These are phyloP conservation scores for Autographa pulchrina DNA, from an alignment of 2,888 invertebrate genomes.

Conservation along the genomic window DNA sequence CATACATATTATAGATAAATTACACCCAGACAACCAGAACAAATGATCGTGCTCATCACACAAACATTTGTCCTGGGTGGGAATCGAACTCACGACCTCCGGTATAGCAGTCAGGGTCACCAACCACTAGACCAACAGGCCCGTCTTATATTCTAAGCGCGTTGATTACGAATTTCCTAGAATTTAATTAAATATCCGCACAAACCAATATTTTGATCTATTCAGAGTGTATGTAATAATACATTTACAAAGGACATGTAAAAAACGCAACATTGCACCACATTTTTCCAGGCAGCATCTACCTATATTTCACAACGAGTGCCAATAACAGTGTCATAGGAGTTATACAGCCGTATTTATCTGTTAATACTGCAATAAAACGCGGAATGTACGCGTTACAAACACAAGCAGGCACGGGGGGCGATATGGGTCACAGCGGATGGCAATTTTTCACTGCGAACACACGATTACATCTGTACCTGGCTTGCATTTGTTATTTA, in stretches of 20 bases:
- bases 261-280: not conserved
- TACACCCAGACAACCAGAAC: too few relatives aligned
- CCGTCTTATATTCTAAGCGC: not conserved
- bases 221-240: too few relatives aligned
- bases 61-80: too few relatives aligned
- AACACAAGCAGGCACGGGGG: conserved; percentile 24
- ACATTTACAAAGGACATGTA: too few relatives aligned
- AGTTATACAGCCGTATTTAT: conserved; percentile 21
- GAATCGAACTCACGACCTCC: too few relatives aligned
- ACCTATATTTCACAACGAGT: conserved; percentile 11
- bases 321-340: conserved; percentile 12
- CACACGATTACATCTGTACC: conserved; percentile 29
- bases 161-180: not conserved
- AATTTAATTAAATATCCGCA: not conserved
- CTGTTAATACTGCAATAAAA: conserved; percentile 33
- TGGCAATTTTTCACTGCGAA: conserved; percentile 32
- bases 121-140: too few relatives aligned
- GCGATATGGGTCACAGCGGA: conserved; percentile 34
- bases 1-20: too few relatives aligned
- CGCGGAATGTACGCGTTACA: conserved; percentile 21
- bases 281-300: not conserved
- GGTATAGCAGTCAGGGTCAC: too few relatives aligned
- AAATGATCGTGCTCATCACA: too few relatives aligned
- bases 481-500: conserved; percentile 42
- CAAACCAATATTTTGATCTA: too few relatives aligned